These are phyloP conservation scores for Sebastes schlegelii DNA, from an alignment of 2,113 vertebrate species.

Conservation along the genomic window DNA sequence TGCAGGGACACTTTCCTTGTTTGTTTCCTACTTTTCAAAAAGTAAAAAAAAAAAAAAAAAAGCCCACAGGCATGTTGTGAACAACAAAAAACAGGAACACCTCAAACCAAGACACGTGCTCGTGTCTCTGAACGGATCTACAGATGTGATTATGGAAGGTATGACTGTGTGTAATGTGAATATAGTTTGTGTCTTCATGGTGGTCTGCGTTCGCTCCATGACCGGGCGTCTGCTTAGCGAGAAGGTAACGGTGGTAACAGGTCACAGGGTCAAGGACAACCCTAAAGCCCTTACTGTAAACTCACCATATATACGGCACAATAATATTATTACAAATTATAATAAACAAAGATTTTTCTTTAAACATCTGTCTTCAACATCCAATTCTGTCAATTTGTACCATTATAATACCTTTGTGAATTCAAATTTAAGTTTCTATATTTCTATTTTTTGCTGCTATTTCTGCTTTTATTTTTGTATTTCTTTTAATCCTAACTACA, in stretches of 20 bases:
- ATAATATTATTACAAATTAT: too few relatives aligned
- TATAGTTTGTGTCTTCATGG: neutral
- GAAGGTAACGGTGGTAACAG: neutral
- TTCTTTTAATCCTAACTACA: too few relatives aligned
- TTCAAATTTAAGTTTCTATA: too few relatives aligned
- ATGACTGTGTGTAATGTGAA: neutral
- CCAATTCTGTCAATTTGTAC: too few relatives aligned
- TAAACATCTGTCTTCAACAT: too few relatives aligned
- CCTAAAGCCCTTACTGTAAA: neutral
- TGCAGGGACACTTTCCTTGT: slow-evolving; percentile 21
- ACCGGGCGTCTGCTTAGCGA: neutral
- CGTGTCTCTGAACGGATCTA: slow-evolving; percentile 15
- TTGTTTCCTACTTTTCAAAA: slow-evolving; percentile 2
- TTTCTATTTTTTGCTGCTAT: too few relatives aligned
- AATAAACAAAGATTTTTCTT: too few relatives aligned
- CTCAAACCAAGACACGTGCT: slow-evolving; percentile 37
- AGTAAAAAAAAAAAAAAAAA: slow-evolving; percentile 12
- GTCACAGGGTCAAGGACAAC: neutral
- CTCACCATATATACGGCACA: neutral
- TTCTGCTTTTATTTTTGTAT: too few relatives aligned
- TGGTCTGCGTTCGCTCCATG: neutral
- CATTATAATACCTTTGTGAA: too few relatives aligned
- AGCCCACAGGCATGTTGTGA: slow-evolving; percentile 48
- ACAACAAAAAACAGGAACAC: slow-evolving; percentile 35
- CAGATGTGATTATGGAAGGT: neutral